Conservation (phyloP, 2,113 vertebrate genomes). For the Speoplatyrhinus poulsoni region DNA sequence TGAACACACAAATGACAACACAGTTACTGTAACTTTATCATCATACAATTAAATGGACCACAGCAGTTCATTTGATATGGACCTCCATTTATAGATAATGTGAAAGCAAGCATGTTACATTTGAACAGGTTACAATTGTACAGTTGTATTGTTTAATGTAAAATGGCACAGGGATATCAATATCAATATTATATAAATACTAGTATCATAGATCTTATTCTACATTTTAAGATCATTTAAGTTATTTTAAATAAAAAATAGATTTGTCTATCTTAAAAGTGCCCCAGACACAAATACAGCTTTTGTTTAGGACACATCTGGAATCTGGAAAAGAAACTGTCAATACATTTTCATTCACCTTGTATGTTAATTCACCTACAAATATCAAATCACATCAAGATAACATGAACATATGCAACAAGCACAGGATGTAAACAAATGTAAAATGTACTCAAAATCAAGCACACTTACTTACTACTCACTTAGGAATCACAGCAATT, state of each 20-base stretch:
- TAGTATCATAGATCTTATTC: not conserved
- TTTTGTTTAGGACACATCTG: too few species aligned
- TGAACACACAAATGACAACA: conserved; percentile 53
- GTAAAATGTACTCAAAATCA: not conserved
- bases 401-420: not conserved
- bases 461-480: too few species aligned
- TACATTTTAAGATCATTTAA: too few species aligned
- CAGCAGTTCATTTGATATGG: not conserved
- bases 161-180: too few species aligned
- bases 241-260: too few species aligned
- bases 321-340: too few species aligned
- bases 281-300: too few species aligned
- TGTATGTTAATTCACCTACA: not conserved
- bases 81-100: not conserved
- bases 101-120: not conserved
- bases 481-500: not conserved
- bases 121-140: too few species aligned
- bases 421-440: conserved; percentile 1
- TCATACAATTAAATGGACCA: not conserved
- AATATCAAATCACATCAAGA: not conserved
- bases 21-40: not conserved
- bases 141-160: too few species aligned
- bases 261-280: too few species aligned
- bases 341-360: too few species aligned
- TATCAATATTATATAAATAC: not conserved